Base-by-base conservation (phyloP, 2,797 vertebrate genomes). In the Megaceryle alcyon region DNA sequence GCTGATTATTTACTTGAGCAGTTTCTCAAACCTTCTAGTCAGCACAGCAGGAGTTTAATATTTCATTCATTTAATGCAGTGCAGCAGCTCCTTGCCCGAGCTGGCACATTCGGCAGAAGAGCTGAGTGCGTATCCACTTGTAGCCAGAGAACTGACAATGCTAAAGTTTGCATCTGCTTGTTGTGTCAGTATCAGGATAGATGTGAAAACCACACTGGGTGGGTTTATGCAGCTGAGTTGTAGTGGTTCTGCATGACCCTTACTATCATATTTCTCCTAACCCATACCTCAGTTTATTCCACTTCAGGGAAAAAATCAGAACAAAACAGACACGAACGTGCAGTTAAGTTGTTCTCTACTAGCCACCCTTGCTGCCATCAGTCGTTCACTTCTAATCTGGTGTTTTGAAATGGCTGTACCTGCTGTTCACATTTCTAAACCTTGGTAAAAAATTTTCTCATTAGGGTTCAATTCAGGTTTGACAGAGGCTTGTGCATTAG, bases 101-200 rank as follows among this genome's bases (percentile, higher is more conserved):
- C 16, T 85, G 49, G n/a, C 90, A 60, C 18, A 1, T 75, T 72
- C 71, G 69, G 46, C 78, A 75, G 54, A 54, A 31, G 39, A 70
- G 78, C 68, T 7, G 18, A 66, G 94, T 23, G 81, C 59, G 83
- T 77, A 29, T 66, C 61, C 70, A 72, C 70, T 88, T 96, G 73
- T 88, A 90, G 94, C 94, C 91, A 82, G 79, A 86, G 91, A 82
- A 95, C 92, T 20, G 94, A 92, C 78, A 78, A 94, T 83, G 92
- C 90, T 39, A 6, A 82, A 95, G 71, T 97, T 98, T 96, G 92
- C 71, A 29, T 95, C 65, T 82, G 41, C 86, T 90, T 82, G 88
- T 98, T 98, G 98, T 97, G 98, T 98, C 96, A 21, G 53, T 80
- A 63, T 39, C 64, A 12, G 76, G 86, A 90, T 98, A 96, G 98